Conservation (phyloP, 2,888 invertebrate genomes). For the Neria commutata region DNA sequence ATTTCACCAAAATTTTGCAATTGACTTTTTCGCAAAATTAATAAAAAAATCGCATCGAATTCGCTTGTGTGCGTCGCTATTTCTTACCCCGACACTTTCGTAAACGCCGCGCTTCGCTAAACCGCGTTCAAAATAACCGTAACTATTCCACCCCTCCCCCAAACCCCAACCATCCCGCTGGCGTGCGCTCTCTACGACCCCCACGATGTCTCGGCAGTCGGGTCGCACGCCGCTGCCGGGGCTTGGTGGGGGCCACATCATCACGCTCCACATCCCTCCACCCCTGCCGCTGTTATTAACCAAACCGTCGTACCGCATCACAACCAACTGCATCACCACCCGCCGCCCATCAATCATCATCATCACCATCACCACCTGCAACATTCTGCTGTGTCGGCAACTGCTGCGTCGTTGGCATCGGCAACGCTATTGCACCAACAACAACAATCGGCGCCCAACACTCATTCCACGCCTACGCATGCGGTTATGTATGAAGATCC, state of each 20-base stretch:
- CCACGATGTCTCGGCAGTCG: constrained; percentile 65
- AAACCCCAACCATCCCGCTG: constrained; percentile 64
- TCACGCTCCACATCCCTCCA: constrained; percentile 52
- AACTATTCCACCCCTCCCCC: constrained; percentile 64
- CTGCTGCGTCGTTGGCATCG: constrained; percentile 19
- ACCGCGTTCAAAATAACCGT: constrained; percentile 62
- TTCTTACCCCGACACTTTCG: too few species aligned
- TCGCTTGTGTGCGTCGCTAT: constrained; percentile 2
- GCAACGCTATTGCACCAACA: constrained; percentile 34
- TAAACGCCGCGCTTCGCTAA: constrained; percentile 42
- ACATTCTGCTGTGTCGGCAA: constrained; percentile 30
- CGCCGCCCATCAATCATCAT: constrained; percentile 45
- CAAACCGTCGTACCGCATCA: constrained; percentile 42
- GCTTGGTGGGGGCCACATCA: constrained; percentile 64
- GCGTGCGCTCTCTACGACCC: constrained; percentile 64
- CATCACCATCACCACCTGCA: constrained; percentile 31
- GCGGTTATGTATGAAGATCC: constrained; percentile 68
- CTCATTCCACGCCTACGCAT: constrained; percentile 64
- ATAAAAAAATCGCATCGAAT: neutral
- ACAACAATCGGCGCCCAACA: constrained; percentile 63
- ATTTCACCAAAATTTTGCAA: too few species aligned
- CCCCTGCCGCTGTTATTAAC: constrained; percentile 44
- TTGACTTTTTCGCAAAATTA: neutral
- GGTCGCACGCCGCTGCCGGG: constrained; percentile 65
- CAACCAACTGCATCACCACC: constrained; percentile 64